These are phyloP conservation scores for Sprattus sprattus DNA, from an alignment of 2,113 vertebrate genomes.

Conservation along the genomic window DNA sequence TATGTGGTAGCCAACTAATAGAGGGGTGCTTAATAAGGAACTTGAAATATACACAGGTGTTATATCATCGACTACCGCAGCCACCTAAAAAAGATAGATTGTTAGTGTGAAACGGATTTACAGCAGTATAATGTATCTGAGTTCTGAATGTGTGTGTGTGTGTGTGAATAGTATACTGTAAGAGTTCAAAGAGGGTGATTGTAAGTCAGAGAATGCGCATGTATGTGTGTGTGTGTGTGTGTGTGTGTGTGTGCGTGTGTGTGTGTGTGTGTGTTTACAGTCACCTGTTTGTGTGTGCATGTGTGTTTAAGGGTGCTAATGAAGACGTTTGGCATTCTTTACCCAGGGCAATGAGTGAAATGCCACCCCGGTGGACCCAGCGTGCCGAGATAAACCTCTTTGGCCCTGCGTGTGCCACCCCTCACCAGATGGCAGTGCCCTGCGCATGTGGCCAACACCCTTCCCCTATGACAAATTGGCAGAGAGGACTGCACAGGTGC, in stretches of 20 bases:
- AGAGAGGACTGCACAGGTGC: not conserved
- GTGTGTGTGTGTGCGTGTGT: not conserved
- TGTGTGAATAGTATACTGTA: too few relatives aligned
- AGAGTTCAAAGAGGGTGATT: too few relatives aligned
- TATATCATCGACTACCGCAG: not conserved
- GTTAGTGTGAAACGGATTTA: not conserved
- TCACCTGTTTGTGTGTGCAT: not conserved
- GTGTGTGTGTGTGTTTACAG: not conserved
- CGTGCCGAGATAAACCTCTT: slow-evolving; percentile 4
- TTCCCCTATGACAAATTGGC: not conserved
- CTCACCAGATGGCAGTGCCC: slow-evolving; percentile 13
- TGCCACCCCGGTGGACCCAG: not conserved
- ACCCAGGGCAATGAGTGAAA: slow-evolving; percentile 13
- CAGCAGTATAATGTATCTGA: not conserved
- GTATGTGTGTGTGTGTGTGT: slow-evolving; percentile 14
- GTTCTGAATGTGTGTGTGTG: not conserved
- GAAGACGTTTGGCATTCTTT: not conserved
- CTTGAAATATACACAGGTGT: not conserved
- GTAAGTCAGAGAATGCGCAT: not conserved
- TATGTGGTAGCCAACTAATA: not conserved
- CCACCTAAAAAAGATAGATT: not conserved
- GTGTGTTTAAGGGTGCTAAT: not conserved
- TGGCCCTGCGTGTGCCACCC: not conserved
- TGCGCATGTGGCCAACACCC: not conserved
- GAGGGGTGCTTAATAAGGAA: not conserved